phyloP scores from a whole-genome alignment of 2,888 invertebrate genomes.

The Scaptomyza flava region DNA sequence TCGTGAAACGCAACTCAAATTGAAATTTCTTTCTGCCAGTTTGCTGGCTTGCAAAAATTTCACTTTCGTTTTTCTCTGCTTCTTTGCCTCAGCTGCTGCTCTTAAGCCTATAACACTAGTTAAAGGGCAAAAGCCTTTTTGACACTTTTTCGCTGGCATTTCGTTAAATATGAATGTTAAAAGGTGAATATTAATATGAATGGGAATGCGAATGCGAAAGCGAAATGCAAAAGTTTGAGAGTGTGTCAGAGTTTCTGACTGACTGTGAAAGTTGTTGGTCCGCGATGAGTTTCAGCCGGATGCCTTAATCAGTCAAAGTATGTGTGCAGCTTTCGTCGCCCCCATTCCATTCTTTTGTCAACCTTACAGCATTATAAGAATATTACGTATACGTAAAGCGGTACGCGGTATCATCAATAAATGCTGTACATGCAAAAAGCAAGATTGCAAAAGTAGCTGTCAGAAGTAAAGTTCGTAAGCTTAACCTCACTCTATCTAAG shows the following conservation, averaged over 20 bases:
- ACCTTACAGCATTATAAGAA: conserved; percentile 60
- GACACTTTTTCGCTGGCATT: conserved; percentile 38
- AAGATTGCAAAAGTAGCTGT: conserved; percentile 48
- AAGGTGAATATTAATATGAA: conserved; percentile 17
- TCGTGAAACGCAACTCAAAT: conserved; percentile 25
- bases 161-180: conserved; percentile 14
- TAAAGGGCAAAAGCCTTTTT: conserved; percentile 7
- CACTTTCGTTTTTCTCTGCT: background rate
- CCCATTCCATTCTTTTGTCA: background rate
- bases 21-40: conserved; percentile 23
- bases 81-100: background rate
- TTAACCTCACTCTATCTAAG: conserved; percentile 34
- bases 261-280: conserved; percentile 15
- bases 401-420: conserved; percentile 59
- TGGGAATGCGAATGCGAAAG: background rate
- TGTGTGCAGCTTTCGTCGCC: conserved; percentile 20
- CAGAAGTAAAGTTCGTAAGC: conserved; percentile 13
- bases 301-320: conserved; percentile 38
- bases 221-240: background rate
- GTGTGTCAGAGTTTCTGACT: conserved; percentile 4
- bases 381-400: conserved; percentile 56
- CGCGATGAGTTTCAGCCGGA: conserved; percentile 31
- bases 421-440: conserved; percentile 56
- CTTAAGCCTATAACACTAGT: background rate
- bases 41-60: background rate